Evolutionary conservation across 2,888 invertebrate species (phyloP), one percentile per base, ranked within the genome.

Genomic region (Agonum fuliginosum): DNA sequence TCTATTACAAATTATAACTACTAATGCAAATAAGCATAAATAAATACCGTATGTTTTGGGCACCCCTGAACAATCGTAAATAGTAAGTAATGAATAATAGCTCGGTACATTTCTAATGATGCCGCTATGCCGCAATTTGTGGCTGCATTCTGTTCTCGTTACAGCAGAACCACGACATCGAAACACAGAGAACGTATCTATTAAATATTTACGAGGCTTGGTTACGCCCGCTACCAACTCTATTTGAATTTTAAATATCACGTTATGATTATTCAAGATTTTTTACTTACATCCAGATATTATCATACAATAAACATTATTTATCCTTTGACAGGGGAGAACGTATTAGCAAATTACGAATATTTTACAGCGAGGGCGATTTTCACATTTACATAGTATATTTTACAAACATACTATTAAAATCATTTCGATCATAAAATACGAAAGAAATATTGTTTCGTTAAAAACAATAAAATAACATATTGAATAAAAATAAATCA

Each of bases 121-220:
- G 46, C 58, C 1, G 58, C 58, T 6, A 62, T 62, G 46, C 58
- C 1, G 58, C 58, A 62, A 62, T 34, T 62, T 62, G 58, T 3
- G 10, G 10, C 12, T 54, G 54, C 27, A 27, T 17, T 62, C 14
- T 10, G 46, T 37, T 24, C 24, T 54, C 54, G 58, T 27, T 62
- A 30, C 30, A 62, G n/a, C n/a, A n/a, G n/a, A n/a, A n/a, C 27
- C 27, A n/a, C 58, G n/a, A n/a, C n/a, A n/a, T n/a, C n/a, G n/a
- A 14, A 62, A 30, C 27, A 12, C 8, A 27, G 17, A 0, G n/a
- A 27, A 58, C 30, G 30, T 62, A 46, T 67, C 69, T 69, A 69
- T 69, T 69, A 69, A 69, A 69, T 69, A 69, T 69, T 69, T 69
- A 69, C 69, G 69, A 69, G 69, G 67, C 30, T 62, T 5, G 58